Base-by-base conservation (phyloP, 2,888 invertebrate genomes). In the Alitta virens region DNA sequence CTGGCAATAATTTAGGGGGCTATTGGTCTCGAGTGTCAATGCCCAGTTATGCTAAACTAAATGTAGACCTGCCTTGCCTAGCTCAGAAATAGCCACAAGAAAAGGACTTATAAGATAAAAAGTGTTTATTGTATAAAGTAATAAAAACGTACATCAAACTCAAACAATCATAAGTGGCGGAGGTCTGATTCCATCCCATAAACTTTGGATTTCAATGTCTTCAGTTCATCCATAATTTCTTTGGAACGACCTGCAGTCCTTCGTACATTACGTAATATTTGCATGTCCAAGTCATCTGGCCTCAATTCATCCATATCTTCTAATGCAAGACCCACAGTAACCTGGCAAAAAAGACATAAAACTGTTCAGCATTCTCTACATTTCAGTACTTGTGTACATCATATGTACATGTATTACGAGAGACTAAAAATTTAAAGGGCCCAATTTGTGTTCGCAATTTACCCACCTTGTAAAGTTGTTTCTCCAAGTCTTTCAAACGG, bases 101-200 rank as follows among this genome's bases (percentile, higher is more conserved):
- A 12, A 33, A 33, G 33, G 12, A 33, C 12, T 33, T 33, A 7
- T 12, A 33, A 7, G 12, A 33, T 7, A 33, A 5, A 33, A 33
- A 7, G 5, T 33, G 12, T 33, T 33, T 33, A 33, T 12, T 33
- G 5, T 5, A 7, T 12, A 33, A 5, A 33, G 33, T 33, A 33
- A 33, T 33, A 33, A 33, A 33, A 33, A 33, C 5, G 5, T 33
- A 7, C 33, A 33, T 7, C 5, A 33, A 33, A n/a, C n/a, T n/a
- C n/a, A 33, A 33, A 12, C 12, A 33, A 33, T 76, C 71, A 82
- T 56, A 82, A 73, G 70, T 80, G 81, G 60, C 77, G 74, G 50
- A 82, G 68, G 61, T 82, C 80, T 71, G 77, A 80, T 68, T 82
- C 81, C 23, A 82, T 64, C 16, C 78, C 75, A 59, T 82, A 82